Evolutionary conservation across 2,888 invertebrate genomes (phyloP).

Genomic region (Ormyrus labotus): DNA sequence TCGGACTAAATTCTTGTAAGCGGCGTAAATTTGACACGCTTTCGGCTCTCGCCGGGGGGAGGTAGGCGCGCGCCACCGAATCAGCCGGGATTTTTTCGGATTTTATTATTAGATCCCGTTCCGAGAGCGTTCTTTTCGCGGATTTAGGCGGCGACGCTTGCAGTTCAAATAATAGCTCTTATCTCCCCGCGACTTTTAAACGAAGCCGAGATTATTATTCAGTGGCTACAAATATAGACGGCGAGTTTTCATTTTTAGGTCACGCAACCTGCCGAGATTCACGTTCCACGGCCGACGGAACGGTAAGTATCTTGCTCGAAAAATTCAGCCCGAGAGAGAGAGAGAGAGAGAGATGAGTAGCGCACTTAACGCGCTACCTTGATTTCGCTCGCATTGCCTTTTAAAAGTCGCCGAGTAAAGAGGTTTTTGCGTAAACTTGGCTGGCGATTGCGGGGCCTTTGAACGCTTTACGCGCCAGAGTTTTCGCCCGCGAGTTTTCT

Average conservation of each 20-base stretch:
- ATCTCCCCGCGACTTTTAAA: neutral
- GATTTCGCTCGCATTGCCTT: conserved; percentile 2
- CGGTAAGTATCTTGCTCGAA: no score
- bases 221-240: neutral
- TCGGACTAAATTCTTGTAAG: no score
- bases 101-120: no score
- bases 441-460: conserved; percentile 11
- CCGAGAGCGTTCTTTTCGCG: no score
- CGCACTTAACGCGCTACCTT: no score
- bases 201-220: neutral
- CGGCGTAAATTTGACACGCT: no score
- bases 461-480: neutral
- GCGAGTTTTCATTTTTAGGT: neutral
- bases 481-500: conserved; percentile 41
- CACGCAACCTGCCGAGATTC: neutral
- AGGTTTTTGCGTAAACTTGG: conserved; percentile 33
- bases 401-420: neutral
- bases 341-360: no score
- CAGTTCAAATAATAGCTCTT: conserved; percentile 16
- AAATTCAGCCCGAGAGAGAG: no score
- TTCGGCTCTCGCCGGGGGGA: no score
- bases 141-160: neutral
- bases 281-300: no score
- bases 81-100: no score
- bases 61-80: no score